A percentile compares a stretch with the other conserved stretches of the same genome.
phyloP scores from a whole-genome alignment of 2,888 invertebrate genomes.

The Schizaphis graminum region DNA sequence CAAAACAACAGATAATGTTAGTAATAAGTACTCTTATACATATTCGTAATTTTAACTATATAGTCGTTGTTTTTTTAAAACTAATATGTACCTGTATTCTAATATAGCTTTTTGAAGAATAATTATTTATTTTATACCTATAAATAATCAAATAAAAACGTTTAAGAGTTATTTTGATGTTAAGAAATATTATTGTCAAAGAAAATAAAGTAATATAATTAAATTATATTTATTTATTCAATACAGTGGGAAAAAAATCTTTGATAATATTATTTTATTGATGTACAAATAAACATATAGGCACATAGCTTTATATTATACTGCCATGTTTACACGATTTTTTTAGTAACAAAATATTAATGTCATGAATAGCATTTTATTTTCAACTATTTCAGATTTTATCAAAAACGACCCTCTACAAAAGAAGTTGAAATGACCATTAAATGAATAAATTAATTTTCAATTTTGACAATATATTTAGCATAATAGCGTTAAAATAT shows the following conservation, averaged over 20 bases:
- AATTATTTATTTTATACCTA: neutral
- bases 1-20: neutral
- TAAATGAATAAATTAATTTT: neutral
- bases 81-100: neutral
- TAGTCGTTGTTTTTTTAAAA: neutral
- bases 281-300: neutral
- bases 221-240: neutral
- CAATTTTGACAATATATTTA: neutral
- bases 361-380: neutral
- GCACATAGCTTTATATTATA: neutral
- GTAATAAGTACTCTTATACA: neutral
- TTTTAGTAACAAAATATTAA: neutral
- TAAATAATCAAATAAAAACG: neutral
- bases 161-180: neutral
- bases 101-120: neutral
- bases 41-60: neutral
- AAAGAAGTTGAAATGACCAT: neutral
- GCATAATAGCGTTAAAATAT: too few relatives aligned
- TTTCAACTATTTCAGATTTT: neutral
- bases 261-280: neutral
- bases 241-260: neutral
- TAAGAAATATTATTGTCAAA: neutral
- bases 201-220: neutral
- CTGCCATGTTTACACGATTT: neutral
- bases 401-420: neutral